Conservation (phyloP, 2,113 vertebrate species). For the Rhinopithecus roxellana region DNA sequence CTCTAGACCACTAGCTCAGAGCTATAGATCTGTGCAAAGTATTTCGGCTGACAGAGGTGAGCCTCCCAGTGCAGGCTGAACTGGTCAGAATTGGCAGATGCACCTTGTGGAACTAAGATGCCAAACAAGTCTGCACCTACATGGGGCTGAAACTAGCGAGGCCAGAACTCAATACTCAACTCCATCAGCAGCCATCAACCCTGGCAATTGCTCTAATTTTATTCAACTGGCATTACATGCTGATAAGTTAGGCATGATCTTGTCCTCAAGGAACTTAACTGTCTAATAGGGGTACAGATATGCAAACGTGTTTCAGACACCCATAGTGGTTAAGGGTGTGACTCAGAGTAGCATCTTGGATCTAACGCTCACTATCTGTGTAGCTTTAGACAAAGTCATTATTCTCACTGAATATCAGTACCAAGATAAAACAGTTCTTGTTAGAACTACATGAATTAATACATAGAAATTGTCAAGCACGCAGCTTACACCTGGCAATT, state of each 20-base stretch:
- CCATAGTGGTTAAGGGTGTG: not conserved
- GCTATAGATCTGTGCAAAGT: accelerated
- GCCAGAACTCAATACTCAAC: not conserved
- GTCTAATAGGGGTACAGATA: not conserved
- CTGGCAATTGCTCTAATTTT: not conserved
- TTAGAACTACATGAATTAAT: too few species aligned
- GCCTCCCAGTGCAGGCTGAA: not conserved
- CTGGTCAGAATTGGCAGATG: not conserved
- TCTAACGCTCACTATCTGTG: not conserved
- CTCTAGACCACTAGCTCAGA: not conserved
- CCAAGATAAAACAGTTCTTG: not conserved
- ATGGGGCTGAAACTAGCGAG: not conserved
- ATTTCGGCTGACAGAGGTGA: not conserved
- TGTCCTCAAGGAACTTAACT: not conserved
- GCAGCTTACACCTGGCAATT: not conserved
- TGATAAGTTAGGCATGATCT: not conserved
- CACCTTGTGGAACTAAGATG: not conserved
- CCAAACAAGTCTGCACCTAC: not conserved
- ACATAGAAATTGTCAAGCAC: not conserved
- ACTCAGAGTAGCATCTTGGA: too few species aligned
- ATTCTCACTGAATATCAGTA: not conserved
- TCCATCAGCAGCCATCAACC: not conserved
- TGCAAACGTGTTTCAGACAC: accelerated
- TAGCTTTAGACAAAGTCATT: not conserved
- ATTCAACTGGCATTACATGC: accelerated